A percentile compares a stretch with the other conserved stretches of the same genome.
Conservation (phyloP, 2,888 invertebrate genomes). For the Hylaea fasciaria region DNA sequence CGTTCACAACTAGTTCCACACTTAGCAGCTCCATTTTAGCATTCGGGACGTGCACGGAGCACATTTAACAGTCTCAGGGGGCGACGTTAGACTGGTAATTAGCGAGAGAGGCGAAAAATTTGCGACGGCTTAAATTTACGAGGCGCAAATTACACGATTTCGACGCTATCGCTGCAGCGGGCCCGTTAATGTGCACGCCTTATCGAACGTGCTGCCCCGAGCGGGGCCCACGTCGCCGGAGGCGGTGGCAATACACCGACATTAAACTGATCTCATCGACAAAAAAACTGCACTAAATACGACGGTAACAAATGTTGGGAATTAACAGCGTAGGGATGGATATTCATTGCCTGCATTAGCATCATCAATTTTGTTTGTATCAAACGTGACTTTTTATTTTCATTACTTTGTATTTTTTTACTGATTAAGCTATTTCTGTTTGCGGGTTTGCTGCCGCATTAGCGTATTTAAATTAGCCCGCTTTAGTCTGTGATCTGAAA, state of each 20-base stretch:
- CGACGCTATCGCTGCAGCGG: conserved; percentile 79
- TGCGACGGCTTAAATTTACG: conserved; percentile 84
- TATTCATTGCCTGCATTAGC: conserved; percentile 21
- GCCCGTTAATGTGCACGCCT: conserved; percentile 81
- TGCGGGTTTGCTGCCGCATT: not conserved
- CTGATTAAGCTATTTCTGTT: not conserved
- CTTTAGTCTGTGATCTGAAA: no score
- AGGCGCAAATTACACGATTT: conserved; percentile 84
- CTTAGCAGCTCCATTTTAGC: conserved; percentile 66
- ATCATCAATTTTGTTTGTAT: conserved; percentile 12
- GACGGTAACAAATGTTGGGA: conserved; percentile 43
- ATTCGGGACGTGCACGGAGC: conserved; percentile 80
- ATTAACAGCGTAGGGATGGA: conserved; percentile 25
- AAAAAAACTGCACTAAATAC: conserved; percentile 56
- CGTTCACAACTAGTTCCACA: conserved; percentile 64
- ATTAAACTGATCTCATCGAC: conserved; percentile 65
- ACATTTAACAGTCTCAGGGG: conserved; percentile 81
- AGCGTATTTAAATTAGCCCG: no score
- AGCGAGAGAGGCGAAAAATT: conserved; percentile 83
- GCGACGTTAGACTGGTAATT: conserved; percentile 82
- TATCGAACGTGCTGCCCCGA: conserved; percentile 69
- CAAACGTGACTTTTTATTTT: conserved; percentile 7
- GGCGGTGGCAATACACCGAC: conserved; percentile 51
- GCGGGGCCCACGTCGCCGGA: conserved; percentile 39
- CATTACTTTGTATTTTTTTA: not conserved